Evolutionary conservation across 2,888 invertebrate genomes (phyloP), one percentile per base, ranked within the genome.

Genomic region (Mesochorus sp.): DNA sequence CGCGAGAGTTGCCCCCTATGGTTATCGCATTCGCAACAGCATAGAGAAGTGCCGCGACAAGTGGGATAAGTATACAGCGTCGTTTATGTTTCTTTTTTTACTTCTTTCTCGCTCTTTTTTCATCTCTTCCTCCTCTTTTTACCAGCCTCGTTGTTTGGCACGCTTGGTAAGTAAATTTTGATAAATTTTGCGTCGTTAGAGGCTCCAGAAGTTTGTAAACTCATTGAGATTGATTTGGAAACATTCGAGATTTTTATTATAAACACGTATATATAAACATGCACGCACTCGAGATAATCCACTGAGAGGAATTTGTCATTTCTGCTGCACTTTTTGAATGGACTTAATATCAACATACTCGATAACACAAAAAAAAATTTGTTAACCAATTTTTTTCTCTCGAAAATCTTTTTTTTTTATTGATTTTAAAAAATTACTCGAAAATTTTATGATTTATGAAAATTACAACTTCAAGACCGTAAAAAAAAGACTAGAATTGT

Each of bases 101-200:
- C 51, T 19, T 59, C 37, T 31, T n/a, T 34, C 28, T 34, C 10
- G 19, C 31, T 67, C 39, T 19, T 37, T 24, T 26, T 21, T 19
- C 4, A 12, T 57, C 37, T 64, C n/a, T 44, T 34, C 6, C 31
- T 34, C n/a, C 28, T 49, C 12, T 39, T 14, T 47, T n/a, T 8
- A 21, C n/a, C n/a, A n/a, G n/a, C 87, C 87, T 80, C 81, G 74
- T 83, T 86, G 85, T 87, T 88, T 88, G 82, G 82, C 84, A 87
- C 85, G 86, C 85, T 76, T 68, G 76, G 81, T 80, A 80, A 81
- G 82, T 81, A 82, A 83, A 83, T 83, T 73, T 68, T 62, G 62
- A 85, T 83, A 83, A 86, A 88, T 85, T 84, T 47, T 37, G 72
- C 49, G 59, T 55, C 70, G 80, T 81, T 81, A 79, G 59, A 66